Conservation (phyloP, 2,113 vertebrate genomes). For the Geococcyx californianus region DNA sequence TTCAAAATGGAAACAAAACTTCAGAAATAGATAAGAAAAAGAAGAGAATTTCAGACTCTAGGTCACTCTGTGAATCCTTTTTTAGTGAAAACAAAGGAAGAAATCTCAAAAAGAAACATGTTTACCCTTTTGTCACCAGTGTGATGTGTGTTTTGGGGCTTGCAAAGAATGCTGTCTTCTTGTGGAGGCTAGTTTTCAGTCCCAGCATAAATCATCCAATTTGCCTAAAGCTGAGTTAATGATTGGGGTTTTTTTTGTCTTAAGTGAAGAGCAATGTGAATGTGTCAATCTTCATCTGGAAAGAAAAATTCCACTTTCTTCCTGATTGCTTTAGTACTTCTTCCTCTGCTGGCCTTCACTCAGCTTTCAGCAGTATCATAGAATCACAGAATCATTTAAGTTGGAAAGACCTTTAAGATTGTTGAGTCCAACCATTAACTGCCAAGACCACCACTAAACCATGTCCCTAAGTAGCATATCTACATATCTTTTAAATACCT, state of each 20-base stretch:
- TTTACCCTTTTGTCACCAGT: background rate
- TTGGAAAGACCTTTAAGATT: too few relatives aligned
- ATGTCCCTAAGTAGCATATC: too few relatives aligned
- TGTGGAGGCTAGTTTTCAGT: background rate
- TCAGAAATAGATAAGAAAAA: background rate
- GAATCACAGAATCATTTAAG: too few relatives aligned
- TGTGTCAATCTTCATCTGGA: background rate
- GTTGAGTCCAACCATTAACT: too few relatives aligned
- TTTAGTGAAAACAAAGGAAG: background rate
- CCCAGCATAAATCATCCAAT: background rate
- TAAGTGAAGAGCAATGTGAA: background rate
- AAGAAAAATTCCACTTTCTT: background rate
- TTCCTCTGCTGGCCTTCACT: background rate
- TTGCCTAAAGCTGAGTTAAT: background rate
- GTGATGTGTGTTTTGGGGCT: background rate
- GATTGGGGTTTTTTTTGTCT: background rate
- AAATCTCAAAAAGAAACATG: background rate
- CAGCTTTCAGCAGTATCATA: background rate
- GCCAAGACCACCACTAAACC: too few relatives aligned
- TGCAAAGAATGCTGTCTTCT: background rate
- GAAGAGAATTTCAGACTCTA: background rate
- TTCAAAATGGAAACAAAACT: background rate
- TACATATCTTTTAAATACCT: too few relatives aligned
- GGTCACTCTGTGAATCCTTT: background rate
- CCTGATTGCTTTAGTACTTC: background rate